Evolutionary conservation across 2,113 vertebrate genomes (phyloP).

Genomic region (Thamnophis sirtalis): DNA sequence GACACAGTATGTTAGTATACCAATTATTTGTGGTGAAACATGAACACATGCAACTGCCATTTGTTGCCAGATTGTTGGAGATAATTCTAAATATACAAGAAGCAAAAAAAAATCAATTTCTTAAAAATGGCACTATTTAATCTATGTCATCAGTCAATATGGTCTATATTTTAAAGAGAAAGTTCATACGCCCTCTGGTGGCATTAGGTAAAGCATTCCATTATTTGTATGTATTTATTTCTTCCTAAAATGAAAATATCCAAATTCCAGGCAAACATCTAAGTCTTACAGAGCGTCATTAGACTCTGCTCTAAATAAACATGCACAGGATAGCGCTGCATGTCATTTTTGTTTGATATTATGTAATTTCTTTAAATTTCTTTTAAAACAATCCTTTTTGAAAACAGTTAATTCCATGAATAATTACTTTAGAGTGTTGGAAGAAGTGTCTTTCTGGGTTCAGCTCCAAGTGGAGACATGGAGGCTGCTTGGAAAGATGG

Average conservation of each 20-base stretch:
- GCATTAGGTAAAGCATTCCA: constrained; percentile 26
- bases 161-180: neutral
- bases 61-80: neutral
- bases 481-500: too few relatives aligned
- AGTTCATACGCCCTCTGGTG: neutral
- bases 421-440: neutral
- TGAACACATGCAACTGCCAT: neutral
- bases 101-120: neutral
- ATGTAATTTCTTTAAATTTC: neutral
- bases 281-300: neutral
- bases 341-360: neutral
- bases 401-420: neutral
- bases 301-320: neutral
- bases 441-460: too few relatives aligned
- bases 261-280: neutral
- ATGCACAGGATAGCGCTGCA: neutral
- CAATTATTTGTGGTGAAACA: neutral
- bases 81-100: neutral
- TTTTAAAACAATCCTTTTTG: neutral
- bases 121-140: neutral
- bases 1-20: neutral
- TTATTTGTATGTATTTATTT: neutral
- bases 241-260: neutral
- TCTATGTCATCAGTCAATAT: neutral
- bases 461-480: too few relatives aligned